These are phyloP conservation scores for Nothocercus nigrocapillus DNA, from an alignment of 2,113 vertebrate genomes.

Conservation along the genomic window DNA sequence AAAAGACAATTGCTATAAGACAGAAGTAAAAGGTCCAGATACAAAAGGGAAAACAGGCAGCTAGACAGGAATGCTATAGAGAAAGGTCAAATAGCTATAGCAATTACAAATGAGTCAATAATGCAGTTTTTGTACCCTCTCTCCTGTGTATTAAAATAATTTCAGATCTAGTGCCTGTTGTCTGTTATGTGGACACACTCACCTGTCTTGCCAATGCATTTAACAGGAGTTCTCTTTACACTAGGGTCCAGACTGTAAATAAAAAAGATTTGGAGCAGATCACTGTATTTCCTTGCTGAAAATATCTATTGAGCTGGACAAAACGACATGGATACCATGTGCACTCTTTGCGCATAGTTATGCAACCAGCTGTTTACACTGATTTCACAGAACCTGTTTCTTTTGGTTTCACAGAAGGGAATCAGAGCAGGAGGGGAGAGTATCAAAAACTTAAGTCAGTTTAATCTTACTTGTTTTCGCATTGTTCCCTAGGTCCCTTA, in stretches of 20 bases:
- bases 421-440: neutral
- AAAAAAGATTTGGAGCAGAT: neutral
- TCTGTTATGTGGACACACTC: neutral
- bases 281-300: neutral
- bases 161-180: neutral
- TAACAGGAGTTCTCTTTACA: neutral
- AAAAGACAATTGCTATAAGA: neutral
- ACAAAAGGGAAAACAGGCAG: neutral
- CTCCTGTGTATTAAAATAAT: neutral
- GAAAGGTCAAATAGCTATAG: constrained; percentile 14
- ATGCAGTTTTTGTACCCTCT: neutral
- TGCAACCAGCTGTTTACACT: neutral
- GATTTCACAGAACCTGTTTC: neutral
- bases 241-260: neutral
- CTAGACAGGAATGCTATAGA: neutral
- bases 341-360: fast-evolving
- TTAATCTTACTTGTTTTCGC: neutral
- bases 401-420: neutral
- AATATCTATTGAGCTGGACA: neutral
- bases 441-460: neutral
- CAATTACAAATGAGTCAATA: neutral
- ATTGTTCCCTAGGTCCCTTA: neutral
- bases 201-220: neutral
- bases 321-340: neutral
- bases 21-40: neutral